These are phyloP conservation scores for Alectura lathami DNA, from an alignment of 2,113 vertebrate species.

Conservation along the genomic window DNA sequence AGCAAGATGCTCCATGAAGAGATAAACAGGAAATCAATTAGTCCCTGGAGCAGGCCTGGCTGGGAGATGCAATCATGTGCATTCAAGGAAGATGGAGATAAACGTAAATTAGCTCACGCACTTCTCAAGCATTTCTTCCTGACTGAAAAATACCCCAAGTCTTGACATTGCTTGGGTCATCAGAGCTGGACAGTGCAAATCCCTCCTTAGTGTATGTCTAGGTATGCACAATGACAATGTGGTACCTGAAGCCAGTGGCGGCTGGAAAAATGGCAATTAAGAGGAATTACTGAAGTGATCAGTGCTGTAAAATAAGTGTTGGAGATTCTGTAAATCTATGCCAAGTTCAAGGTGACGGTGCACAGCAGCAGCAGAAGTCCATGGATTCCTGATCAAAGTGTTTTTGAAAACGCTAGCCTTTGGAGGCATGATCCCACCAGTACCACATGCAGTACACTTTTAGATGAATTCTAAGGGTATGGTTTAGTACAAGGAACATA, in stretches of 20 bases:
- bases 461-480: not conserved
- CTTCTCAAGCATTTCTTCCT: not conserved
- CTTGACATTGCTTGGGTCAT: not conserved
- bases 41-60: not conserved
- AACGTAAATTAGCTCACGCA: not conserved
- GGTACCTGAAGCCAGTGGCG: not conserved
- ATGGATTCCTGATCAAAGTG: not conserved
- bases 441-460: no score
- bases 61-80: not conserved
- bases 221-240: not conserved
- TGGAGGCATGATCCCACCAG: not conserved
- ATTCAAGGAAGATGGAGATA: not conserved
- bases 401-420: not conserved
- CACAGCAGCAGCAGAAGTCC: not conserved
- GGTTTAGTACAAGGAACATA: not conserved
- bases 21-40: not conserved
- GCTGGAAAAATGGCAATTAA: not conserved
- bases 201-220: not conserved
- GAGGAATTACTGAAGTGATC: not conserved
- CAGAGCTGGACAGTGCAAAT: not conserved
- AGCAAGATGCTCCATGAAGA: not conserved
- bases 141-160: not conserved
- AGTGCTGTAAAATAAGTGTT: not conserved
- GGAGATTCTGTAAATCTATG: not conserved
- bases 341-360: not conserved